Evolutionary conservation across 2,113 vertebrate species (phyloP), one percentile per base, ranked within the genome.

Genomic region (Pristiophorus japonicus): DNA sequence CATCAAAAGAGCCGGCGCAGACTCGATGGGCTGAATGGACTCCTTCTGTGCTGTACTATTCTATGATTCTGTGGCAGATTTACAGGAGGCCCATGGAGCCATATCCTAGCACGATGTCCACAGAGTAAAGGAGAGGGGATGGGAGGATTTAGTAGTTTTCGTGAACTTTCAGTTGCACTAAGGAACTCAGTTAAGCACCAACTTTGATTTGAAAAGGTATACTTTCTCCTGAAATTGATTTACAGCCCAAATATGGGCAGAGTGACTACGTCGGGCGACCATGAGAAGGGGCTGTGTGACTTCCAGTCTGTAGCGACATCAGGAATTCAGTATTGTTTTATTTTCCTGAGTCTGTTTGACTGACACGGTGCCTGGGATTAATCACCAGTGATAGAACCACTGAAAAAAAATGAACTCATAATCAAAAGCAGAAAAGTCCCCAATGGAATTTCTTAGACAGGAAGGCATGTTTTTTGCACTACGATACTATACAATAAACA

Each of bases 301-400:
- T 63, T 38, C 88, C 59, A 63, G 34, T 38, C 6, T 63, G 4
- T 62, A 92, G 88, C 6, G 88, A 92, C 88, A 92, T 38, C 55
- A 92, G 88, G 59, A 92, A 92, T 62, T 38, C 88, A 65, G 59
- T 34, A 92, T 92, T 92, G 88, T 92, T 92, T 92, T 63, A 38
- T 62, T 92, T 91, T 38, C 88, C 59, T 63, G 88, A 63, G n/a
- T 63, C 88, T 38, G 88, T 63, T 92, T 92, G 59, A 92, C n/a
- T 63, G 88, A 92, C 88, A 65, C 18, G 88, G 88, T 63, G 30
- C 34, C 87, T 88, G 85, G 0, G 34, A 63, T 65, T n/a, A 92
- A 63, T 92, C 88, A 92, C 18, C 88, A 38, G n/a, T 92, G 88
- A 92, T 59, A 63, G 38, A 38, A 42, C 62, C 59, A 92, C 62